Conservation (phyloP, 2,113 vertebrate genomes). For the Nesogale talazaci region DNA sequence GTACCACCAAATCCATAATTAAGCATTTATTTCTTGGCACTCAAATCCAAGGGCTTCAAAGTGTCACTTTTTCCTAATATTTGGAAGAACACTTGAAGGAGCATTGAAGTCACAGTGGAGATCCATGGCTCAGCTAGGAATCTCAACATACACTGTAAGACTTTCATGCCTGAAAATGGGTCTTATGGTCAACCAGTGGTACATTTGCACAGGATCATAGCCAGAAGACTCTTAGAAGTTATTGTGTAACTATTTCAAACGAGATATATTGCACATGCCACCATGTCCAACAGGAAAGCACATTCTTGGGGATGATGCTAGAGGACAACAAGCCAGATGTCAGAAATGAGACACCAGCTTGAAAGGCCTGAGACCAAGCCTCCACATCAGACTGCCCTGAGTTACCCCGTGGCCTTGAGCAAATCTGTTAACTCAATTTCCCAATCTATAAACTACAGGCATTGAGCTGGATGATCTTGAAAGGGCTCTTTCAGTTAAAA, state of each 20-base stretch:
- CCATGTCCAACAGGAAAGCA: not conserved
- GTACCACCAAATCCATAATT: not conserved
- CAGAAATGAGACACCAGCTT: not conserved
- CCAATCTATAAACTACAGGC: constrained; percentile 69
- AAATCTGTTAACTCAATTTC: constrained; percentile 66
- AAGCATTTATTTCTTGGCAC: constrained; percentile 28
- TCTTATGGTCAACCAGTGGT: not conserved
- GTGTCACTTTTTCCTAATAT: not conserved
- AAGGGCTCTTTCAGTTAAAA: constrained; percentile 68
- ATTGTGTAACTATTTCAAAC: not conserved
- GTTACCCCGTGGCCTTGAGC: constrained; percentile 64
- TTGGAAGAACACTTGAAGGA: not conserved
- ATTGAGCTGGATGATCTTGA: constrained; percentile 61
- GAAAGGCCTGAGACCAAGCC: not conserved
- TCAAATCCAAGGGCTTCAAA: not conserved
- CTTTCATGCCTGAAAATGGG: not conserved
- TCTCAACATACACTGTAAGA: not conserved
- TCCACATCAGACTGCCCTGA: constrained; percentile 2
- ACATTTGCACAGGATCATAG: not conserved
- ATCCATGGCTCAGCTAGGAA: not conserved
- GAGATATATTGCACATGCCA: not conserved
- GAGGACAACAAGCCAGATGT: constrained; percentile 16
- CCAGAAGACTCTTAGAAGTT: constrained; percentile 1
- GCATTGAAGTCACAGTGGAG: not conserved
- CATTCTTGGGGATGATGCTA: not conserved